Conservation (phyloP, 2,888 invertebrate species). For the Stenodera caucasica region DNA sequence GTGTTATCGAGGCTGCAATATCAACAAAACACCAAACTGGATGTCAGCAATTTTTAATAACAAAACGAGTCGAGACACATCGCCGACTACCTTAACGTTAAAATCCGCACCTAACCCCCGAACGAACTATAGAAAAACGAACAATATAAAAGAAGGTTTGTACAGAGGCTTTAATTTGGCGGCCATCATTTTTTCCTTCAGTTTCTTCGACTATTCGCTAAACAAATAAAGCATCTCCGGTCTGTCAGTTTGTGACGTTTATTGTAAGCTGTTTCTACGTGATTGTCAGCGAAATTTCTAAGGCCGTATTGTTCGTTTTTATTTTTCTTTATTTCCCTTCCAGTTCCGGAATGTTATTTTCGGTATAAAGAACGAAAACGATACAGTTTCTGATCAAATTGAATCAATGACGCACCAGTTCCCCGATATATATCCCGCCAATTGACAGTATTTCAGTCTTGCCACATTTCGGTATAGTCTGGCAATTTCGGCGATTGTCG, state of each 20-base stretch:
- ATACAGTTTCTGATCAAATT: constrained; percentile 29
- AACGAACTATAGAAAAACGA: neutral
- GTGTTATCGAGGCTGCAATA: too few relatives aligned
- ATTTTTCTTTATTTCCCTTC: too few relatives aligned
- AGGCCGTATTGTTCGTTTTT: constrained; percentile 19
- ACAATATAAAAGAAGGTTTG: constrained; percentile 11
- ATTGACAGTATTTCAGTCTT: constrained; percentile 30
- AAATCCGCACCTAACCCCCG: too few relatives aligned
- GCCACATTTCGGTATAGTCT: too few relatives aligned
- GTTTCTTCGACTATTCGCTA: constrained; percentile 20
- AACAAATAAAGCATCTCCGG: constrained; percentile 30
- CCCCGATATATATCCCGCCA: constrained; percentile 26
- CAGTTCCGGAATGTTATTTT: constrained; percentile 27
- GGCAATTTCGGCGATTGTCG: neutral
- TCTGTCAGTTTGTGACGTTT: constrained; percentile 32
- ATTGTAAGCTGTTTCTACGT: constrained; percentile 34
- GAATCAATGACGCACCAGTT: constrained; percentile 30
- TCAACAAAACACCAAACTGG: neutral
- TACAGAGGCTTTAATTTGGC: constrained; percentile 25
- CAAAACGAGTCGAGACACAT: constrained; percentile 6
- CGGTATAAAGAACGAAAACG: constrained; percentile 20
- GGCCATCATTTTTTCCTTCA: constrained; percentile 23
- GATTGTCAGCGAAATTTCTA: constrained; percentile 33
- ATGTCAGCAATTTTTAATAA: constrained; percentile 12
- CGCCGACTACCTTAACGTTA: neutral